Evolutionary conservation across 1,140 invertebrate genomes (phyloP).

Genomic region (Hestina assimilis): DNA sequence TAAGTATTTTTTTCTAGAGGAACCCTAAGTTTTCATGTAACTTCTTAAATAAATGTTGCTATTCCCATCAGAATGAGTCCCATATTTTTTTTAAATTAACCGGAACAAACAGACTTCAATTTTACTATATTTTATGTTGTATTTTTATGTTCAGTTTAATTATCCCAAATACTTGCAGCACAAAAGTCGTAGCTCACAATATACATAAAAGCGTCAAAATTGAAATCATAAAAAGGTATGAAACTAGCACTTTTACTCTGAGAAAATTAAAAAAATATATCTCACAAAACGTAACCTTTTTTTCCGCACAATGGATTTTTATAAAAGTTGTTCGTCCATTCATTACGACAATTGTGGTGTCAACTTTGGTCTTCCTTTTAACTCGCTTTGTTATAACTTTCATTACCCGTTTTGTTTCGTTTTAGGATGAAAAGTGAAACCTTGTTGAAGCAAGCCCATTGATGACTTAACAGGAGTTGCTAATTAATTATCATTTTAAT

Average conservation of each 20-base stretch:
- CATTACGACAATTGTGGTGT: conserved; percentile 15
- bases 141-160: too few species aligned
- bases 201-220: too few species aligned
- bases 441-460: neutral
- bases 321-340: conserved; percentile 8
- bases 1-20: too few species aligned
- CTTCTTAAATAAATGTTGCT: too few species aligned
- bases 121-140: too few species aligned
- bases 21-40: too few species aligned
- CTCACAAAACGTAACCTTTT: neutral
- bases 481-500: neutral
- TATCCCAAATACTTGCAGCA: too few species aligned
- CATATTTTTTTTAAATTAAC: too few species aligned
- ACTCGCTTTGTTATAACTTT: conserved; percentile 24
- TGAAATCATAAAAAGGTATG: too few species aligned
- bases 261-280: neutral
- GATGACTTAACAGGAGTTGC: neutral
- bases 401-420: conserved; percentile 17
- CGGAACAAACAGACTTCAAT: too few species aligned
- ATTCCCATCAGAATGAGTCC: too few species aligned
- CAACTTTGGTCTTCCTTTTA: conserved; percentile 14
- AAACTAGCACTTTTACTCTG: neutral
- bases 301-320: conserved; percentile 7
- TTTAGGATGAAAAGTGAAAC: conserved; percentile 5
- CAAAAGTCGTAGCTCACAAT: too few species aligned